Percentiles rank a stretch among this genome's conserved stretches.
Evolutionary conservation across 2,113 vertebrate genomes (phyloP).

Genomic region (Cyprinus carpio): DNA sequence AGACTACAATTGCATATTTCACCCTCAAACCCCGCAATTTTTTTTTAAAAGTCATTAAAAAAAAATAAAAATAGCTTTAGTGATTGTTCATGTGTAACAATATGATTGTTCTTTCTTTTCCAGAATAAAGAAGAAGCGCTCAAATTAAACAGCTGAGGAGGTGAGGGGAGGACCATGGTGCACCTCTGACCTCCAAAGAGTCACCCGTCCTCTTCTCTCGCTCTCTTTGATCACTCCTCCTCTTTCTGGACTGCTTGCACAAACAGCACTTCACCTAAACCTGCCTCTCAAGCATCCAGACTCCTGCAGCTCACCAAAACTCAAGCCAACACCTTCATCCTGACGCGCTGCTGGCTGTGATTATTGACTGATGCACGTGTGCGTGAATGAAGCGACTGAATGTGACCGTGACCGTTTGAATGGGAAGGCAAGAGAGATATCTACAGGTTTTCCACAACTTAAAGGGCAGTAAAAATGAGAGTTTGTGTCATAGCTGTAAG

Average conservation of each 20-base stretch:
- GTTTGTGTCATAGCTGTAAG: background rate
- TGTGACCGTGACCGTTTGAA: background rate
- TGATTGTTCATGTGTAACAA: background rate
- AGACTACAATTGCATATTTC: background rate
- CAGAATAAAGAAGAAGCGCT: conserved; percentile 58
- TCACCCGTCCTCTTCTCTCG: conserved; percentile 33
- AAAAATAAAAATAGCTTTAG: no score
- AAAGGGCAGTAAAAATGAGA: background rate
- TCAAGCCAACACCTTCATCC: conserved; percentile 23
- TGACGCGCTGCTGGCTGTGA: conserved; percentile 17
- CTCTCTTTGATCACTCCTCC: conserved; percentile 31
- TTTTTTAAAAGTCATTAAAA: no score
- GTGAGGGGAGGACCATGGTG: background rate
- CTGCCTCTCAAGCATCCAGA: conserved; percentile 43
- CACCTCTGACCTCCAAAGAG: conserved; percentile 25
- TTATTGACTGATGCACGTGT: no score
- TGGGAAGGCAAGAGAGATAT: background rate
- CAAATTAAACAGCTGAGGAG: conserved; percentile 23
- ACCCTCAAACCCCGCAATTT: no score
- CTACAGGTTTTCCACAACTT: background rate
- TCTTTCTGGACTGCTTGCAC: conserved; percentile 69
- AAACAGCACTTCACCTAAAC: conserved; percentile 71
- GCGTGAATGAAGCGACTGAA: background rate
- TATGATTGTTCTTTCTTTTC: background rate
- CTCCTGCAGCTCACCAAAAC: conserved; percentile 47